Base-by-base conservation (phyloP, 35 echinoderm and acorn worm species). In the Diadema setosum region DNA sequence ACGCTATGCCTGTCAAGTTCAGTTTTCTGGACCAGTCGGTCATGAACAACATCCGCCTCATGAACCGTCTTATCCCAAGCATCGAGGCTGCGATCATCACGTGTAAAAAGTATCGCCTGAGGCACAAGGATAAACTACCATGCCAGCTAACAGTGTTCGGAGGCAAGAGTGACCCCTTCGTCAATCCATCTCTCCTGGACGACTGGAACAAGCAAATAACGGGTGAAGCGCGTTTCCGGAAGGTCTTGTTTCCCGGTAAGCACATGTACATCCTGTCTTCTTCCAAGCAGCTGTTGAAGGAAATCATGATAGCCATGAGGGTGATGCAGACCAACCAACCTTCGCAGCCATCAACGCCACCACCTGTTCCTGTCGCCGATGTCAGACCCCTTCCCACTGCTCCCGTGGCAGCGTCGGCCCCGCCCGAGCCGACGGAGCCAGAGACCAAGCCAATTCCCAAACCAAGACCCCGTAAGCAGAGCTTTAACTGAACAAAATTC, bases 11-110 rank as follows among this genome's bases (percentile, higher is more conserved):
- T 0, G 91, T 93, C 5, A 93, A 93, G 52, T 99, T 99, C 83
- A 99, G 93, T 42, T 99, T 99, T 83, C 44, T 99, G 21, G 96
- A 99, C 45, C 89, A 99, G 42, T 81, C 70, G 21, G 58, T 91
- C 27, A 58, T 99, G 26, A 91, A 92, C 73, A 89, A 91, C 65
- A 50, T 86, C 9, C 92, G 88, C 18, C 84, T 99, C 2, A 90
- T 99, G 86, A 34, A 59, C 24, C 86, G 93, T 49, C 46, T 99
- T 39, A 88, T 94, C n/a, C 92, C 92, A n/a, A 95, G 93, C 44
- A 92, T 99, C 4, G 89, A 99, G 43, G 89, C 92, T 3, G 92
- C 92, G 8, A 92, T 99, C 15, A 85, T 92, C 29, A 91, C 89
- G 14, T 99, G 92, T 64, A 95, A 95, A 65, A 94, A 90, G 74